phyloP scores from a whole-genome alignment of 2,797 vertebrate species.

The Myiotriccus ornatus region DNA sequence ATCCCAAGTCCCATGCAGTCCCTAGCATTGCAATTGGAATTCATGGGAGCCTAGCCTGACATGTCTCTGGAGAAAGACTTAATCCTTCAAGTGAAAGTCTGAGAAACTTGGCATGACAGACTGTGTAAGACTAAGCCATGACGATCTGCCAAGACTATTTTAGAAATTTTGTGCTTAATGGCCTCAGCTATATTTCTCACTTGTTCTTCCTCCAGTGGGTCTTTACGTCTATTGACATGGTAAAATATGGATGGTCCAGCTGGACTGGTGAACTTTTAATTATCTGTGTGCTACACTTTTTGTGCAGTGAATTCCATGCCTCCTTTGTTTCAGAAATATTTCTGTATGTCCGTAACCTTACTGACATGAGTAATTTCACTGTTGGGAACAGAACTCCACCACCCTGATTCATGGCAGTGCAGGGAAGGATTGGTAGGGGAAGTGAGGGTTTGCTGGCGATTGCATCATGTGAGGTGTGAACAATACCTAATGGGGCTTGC shows the following conservation, averaged over 20 bases:
- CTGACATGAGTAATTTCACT: not conserved
- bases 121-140: slow-evolving; percentile 31
- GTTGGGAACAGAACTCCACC: not conserved
- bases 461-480: not conserved
- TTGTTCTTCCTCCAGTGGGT: not conserved
- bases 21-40: slow-evolving; percentile 19
- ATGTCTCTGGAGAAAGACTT: slow-evolving; percentile 40
- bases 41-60: slow-evolving; percentile 20
- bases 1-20: not conserved
- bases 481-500: not conserved
- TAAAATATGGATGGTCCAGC: not conserved
- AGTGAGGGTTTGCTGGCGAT: not conserved
- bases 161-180: slow-evolving; percentile 39
- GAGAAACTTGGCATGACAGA: slow-evolving; percentile 49
- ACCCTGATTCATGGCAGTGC: not conserved
- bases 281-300: not conserved
- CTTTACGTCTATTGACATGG: not conserved
- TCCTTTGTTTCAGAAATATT: not conserved
- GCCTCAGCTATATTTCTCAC: not conserved
- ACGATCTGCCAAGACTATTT: slow-evolving; percentile 15
- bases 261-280: not conserved
- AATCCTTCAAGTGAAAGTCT: slow-evolving; percentile 45
- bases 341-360: not conserved
- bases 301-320: not conserved
- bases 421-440: not conserved